A percentile compares a stretch with the other conserved stretches of the same genome.
phyloP scores from a whole-genome alignment of 1,140 invertebrate species.

The Trinorchestia longiramus region DNA sequence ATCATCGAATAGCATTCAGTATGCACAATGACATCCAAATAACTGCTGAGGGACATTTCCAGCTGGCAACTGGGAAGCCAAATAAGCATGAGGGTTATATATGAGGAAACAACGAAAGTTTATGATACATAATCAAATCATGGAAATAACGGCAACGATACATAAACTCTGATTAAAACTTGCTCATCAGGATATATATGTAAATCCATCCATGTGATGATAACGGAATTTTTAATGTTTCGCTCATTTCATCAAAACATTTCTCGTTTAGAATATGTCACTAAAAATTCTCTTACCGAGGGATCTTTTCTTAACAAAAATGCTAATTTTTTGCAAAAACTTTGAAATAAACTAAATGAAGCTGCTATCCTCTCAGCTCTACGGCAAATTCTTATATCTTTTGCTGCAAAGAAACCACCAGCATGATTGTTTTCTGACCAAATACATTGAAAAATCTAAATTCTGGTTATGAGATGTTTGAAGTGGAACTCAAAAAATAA shows the following conservation, averaged over 20 bases:
- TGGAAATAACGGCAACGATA: background rate
- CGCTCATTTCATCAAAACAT: too few relatives aligned
- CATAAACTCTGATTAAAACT: background rate
- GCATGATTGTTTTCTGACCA: background rate
- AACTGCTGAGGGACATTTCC: background rate
- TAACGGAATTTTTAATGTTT: too few relatives aligned
- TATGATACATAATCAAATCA: background rate
- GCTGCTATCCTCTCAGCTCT: background rate
- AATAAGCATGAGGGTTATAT: too few relatives aligned
- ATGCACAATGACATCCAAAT: background rate
- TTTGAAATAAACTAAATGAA: background rate
- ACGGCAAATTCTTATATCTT: background rate
- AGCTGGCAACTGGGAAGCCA: background rate
- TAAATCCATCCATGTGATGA: too few relatives aligned
- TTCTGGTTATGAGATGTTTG: background rate
- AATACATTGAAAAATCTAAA: background rate
- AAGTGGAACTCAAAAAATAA: background rate
- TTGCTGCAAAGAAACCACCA: background rate
- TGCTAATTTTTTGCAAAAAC: background rate
- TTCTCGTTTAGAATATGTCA: too few relatives aligned
- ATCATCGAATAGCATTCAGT: background rate
- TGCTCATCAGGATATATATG: background rate
- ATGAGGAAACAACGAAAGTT: background rate
- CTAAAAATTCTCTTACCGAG: too few relatives aligned
- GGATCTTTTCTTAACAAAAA: background rate